Conservation (phyloP, 92 coral and sea anemone genomes). For the Zoanthus sansibaricus region DNA sequence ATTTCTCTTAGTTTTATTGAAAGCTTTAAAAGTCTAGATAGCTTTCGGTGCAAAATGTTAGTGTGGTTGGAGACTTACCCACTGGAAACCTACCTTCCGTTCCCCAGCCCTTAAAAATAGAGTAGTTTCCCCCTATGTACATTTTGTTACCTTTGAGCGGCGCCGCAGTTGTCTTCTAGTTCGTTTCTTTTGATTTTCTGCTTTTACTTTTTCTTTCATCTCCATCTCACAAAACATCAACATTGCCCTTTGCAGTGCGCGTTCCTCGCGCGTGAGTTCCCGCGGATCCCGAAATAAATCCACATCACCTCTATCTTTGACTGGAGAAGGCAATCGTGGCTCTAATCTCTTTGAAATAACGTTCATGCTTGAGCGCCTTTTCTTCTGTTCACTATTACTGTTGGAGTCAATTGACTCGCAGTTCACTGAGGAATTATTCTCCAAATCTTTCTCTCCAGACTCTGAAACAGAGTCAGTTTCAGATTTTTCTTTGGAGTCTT, state of each 20-base stretch:
- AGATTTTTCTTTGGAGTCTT: not conserved
- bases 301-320: constrained; percentile 64
- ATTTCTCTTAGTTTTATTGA: too few species aligned
- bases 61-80: too few species aligned
- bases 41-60: too few species aligned
- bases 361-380: constrained; percentile 23
- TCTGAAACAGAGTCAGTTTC: constrained; percentile 12
- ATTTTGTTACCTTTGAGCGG: constrained; percentile 26
- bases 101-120: not conserved
- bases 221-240: constrained; percentile 96
- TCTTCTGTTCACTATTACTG: not conserved
- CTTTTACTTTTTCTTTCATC: constrained; percentile 55
- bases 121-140: too few species aligned
- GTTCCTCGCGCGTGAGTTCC: constrained; percentile 96
- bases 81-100: too few species aligned
- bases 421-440: constrained; percentile 16
- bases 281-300: constrained; percentile 97
- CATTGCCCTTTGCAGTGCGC: constrained; percentile 97
- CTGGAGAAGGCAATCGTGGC: constrained; percentile 46
- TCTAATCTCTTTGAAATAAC: constrained; percentile 37
- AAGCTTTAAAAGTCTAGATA: too few species aligned
- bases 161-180: constrained; percentile 36
- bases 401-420: not conserved
- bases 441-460: constrained; percentile 15
- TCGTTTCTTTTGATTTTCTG: constrained; percentile 22